Evolutionary conservation across 2,888 invertebrate genomes (phyloP).

Genomic region (Plagodis dolabraria): DNA sequence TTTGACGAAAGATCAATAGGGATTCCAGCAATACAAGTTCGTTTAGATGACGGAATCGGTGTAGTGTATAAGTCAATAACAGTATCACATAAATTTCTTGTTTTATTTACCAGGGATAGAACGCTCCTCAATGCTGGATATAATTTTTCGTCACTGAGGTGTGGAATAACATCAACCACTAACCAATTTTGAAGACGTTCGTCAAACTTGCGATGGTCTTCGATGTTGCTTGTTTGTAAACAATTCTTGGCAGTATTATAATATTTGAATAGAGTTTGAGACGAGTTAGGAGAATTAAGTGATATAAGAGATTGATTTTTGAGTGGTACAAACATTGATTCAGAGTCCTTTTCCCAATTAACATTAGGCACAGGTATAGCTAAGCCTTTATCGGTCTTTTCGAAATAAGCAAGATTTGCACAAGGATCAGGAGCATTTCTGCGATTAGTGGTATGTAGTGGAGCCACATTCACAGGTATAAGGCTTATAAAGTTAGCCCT

Average conservation of each 20-base stretch:
- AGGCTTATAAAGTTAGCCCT: slow-evolving; percentile 49
- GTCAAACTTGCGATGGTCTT: slow-evolving; percentile 74
- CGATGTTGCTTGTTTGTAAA: slow-evolving; percentile 61
- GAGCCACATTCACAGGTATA: slow-evolving; percentile 52
- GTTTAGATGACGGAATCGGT: slow-evolving; percentile 3
- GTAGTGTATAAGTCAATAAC: not conserved
- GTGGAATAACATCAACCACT: slow-evolving; percentile 73
- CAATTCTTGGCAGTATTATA: slow-evolving; percentile 83
- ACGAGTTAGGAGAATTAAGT: slow-evolving; percentile 51
- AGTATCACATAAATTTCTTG: slow-evolving; percentile 36
- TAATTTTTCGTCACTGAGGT: slow-evolving; percentile 85
- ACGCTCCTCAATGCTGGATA: slow-evolving; percentile 84
- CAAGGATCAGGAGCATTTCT: slow-evolving; percentile 55
- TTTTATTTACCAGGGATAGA: slow-evolving; percentile 61
- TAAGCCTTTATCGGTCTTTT: slow-evolving; percentile 53
- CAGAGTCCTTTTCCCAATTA: slow-evolving; percentile 79
- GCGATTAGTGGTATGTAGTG: slow-evolving; percentile 32
- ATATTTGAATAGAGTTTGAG: slow-evolving; percentile 81
- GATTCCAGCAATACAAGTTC: slow-evolving; percentile 28
- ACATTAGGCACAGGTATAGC: slow-evolving; percentile 85
- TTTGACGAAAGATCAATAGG: slow-evolving; percentile 50
- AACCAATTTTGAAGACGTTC: slow-evolving; percentile 84
- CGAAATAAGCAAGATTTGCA: slow-evolving; percentile 58
- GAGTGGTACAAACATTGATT: slow-evolving; percentile 86
- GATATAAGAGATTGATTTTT: slow-evolving; percentile 61